Base-by-base conservation (phyloP, 2,113 vertebrate genomes). In the Chionodraco myersi region DNA sequence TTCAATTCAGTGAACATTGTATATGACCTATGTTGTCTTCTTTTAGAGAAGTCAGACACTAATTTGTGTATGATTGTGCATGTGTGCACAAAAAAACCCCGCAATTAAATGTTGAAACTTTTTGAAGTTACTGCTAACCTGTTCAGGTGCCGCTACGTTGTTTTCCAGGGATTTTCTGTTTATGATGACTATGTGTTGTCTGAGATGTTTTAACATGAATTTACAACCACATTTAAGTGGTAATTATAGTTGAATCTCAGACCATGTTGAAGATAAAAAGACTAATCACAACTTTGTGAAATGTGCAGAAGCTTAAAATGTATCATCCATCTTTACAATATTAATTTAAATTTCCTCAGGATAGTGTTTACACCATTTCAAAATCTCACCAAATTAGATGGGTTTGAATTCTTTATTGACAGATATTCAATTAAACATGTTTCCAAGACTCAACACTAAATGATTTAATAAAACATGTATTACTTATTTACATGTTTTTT, bases 401-500 rank as follows among this genome's bases (percentile, higher is more conserved):
- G 36, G 36, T 41, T 41, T 7, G 5, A 41, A 41, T 41, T 41
- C 36, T 41, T 41, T 41, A 41, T 52, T 67, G 16, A 14, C 16
- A 47, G 34, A 16, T 23, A 21, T 62, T 47, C 30, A 71, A 59
- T 58, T 52, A 66, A 65, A 47, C 53, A 53, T 51, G 18, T 41
- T 18, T 52, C 5, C 11, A 26, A 4, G 9, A 36, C 36, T 69
- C 34, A 30, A 48, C n/a, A 61, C 18, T 49, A 44, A 41, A 51
- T 54, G 10, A 57, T 26, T 54, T 54, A 49, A 41, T 41, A 51
- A 57, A 23, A 44, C 36, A 51, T 57, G 47, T 72, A 36, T 66
- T n/a, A 75, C 13, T 64, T 34, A 53, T 77, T 61, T 30, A 77
- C n/a, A 64, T 34, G 14, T 45, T 26, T 11, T 49, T 18, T 14